Conservation (phyloP, 2,113 vertebrate genomes). For the Festucalex cinctus region DNA sequence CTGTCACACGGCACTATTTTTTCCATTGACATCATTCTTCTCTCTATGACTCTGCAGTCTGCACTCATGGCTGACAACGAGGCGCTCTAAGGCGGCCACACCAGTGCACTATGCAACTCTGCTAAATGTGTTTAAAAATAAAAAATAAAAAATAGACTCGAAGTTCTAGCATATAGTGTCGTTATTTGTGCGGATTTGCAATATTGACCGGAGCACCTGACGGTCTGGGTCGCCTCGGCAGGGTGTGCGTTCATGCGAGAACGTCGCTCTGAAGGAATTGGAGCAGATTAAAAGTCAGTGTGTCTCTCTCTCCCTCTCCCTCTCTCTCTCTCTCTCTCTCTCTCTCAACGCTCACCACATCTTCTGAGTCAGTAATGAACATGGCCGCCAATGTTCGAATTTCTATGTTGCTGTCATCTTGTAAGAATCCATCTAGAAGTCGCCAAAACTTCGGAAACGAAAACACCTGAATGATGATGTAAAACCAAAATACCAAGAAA, state of each 20-base stretch:
- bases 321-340: conserved; percentile 22
- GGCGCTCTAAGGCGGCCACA: no score
- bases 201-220: conserved; percentile 4
- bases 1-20: no score
- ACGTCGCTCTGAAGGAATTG: conserved; percentile 57
- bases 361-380: not conserved
- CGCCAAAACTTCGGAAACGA: not conserved
- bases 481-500: not conserved
- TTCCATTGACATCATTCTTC: no score
- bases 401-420: not conserved
- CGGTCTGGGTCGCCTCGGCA: not conserved
- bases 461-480: not conserved
- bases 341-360: conserved; percentile 23
- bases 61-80: no score
- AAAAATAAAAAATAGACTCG: not conserved
- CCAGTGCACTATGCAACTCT: no score
- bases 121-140: no score
- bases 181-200: not conserved
- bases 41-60: no score
- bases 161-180: not conserved
- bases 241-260: conserved; percentile 58
- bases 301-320: conserved; percentile 22
- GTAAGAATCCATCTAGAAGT: not conserved
- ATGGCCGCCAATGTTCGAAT: not conserved
- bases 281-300: conserved; percentile 59